A percentile compares a stretch with the other conserved stretches of the same genome.
phyloP scores from a whole-genome alignment of 2,797 vertebrate genomes.

The Phoebastria nigripes region DNA sequence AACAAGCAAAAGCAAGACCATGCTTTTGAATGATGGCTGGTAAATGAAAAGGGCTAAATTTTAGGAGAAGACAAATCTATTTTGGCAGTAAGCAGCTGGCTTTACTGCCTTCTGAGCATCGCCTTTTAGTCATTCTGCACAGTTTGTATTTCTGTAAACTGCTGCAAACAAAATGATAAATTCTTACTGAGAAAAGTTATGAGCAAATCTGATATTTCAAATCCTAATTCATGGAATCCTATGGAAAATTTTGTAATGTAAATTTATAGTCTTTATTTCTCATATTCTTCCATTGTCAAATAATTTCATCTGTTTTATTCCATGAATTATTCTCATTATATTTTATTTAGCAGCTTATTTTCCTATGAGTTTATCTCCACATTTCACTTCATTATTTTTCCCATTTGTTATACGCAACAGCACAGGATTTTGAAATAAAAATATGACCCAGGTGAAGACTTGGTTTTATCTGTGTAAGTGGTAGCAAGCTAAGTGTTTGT shows the following conservation, averaged over 20 bases:
- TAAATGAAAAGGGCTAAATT: conserved; percentile 3
- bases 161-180: background rate
- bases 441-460: conserved; percentile 77
- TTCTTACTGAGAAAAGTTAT: background rate
- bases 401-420: conserved; percentile 75
- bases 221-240: background rate
- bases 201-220: background rate
- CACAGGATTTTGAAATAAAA: conserved; percentile 76
- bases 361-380: conserved; percentile 4
- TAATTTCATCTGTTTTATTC: background rate
- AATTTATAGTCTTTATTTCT: background rate
- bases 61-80: conserved; percentile 4
- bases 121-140: background rate
- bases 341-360: conserved; percentile 3
- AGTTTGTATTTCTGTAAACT: background rate
- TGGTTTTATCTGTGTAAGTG: conserved; percentile 83
- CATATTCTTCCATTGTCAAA: background rate
- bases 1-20: background rate
- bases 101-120: background rate
- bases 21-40: background rate
- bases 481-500: conserved; percentile 41
- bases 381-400: conserved; percentile 66
- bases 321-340: background rate
- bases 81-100: background rate
- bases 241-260: background rate